Percentiles rank a stretch among this genome's conserved stretches.
These are phyloP conservation scores for Sorex araneus DNA, from an alignment of 2,113 vertebrate genomes.

Conservation along the genomic window DNA sequence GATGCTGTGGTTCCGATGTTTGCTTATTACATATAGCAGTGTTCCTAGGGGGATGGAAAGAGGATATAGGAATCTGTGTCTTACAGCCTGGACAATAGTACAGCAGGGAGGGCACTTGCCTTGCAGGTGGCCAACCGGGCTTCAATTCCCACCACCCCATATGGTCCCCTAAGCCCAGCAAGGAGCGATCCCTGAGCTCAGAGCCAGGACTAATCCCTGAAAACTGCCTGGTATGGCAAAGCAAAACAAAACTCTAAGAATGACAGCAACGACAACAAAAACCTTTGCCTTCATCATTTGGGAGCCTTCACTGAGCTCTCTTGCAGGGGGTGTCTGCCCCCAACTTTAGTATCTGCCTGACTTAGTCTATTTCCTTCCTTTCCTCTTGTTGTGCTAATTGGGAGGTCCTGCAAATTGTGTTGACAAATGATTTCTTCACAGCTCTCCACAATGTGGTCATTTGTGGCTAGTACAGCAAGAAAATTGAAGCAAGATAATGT, in stretches of 20 bases:
- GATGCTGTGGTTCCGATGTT: neutral
- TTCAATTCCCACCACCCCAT: too few relatives aligned
- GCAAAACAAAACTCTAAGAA: too few relatives aligned
- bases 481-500: neutral
- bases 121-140: too few relatives aligned
- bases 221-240: too few relatives aligned
- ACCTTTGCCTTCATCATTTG: neutral
- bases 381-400: neutral
- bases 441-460: neutral
- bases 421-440: neutral
- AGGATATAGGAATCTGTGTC: neutral
- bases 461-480: constrained; percentile 3
- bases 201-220: too few relatives aligned
- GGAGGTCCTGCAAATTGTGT: neutral
- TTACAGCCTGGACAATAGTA: too few relatives aligned
- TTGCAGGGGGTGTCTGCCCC: neutral
- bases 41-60: neutral
- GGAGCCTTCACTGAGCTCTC: neutral
- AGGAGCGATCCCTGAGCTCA: too few relatives aligned
- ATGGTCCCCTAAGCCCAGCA: too few relatives aligned
- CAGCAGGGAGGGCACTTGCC: too few relatives aligned
- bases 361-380: constrained; percentile 4
- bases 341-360: neutral
- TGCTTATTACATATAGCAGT: neutral
- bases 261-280: neutral